These are phyloP conservation scores for Plutella xylostella DNA, from an alignment of 2,888 invertebrate genomes.

Conservation along the genomic window DNA sequence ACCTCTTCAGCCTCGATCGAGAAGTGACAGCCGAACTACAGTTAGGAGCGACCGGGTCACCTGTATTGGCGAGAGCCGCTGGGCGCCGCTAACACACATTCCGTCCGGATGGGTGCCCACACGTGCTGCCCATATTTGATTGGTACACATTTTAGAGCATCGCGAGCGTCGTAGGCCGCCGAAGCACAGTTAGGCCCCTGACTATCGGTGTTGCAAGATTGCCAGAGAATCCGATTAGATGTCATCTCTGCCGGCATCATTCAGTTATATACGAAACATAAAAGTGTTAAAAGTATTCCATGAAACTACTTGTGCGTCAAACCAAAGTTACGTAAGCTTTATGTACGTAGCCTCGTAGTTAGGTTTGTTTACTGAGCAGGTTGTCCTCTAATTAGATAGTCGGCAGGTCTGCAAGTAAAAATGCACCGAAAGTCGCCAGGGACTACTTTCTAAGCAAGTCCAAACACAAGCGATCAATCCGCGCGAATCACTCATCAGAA, in stretches of 20 bases:
- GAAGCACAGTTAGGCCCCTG: too few species aligned
- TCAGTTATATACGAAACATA: too few species aligned
- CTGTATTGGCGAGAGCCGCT: constrained; percentile 32
- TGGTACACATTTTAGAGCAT: too few species aligned
- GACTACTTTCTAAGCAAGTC: constrained; percentile 57
- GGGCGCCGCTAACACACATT: constrained; percentile 40
- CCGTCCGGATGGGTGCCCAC: constrained; percentile 29
- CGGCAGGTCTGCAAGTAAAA: constrained; percentile 40
- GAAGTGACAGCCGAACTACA: constrained; percentile 55
- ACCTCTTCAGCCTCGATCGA: constrained; percentile 50
- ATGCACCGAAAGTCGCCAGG: constrained; percentile 38
- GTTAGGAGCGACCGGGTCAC: constrained; percentile 61
- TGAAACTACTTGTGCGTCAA: too few species aligned
- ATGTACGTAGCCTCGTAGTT: too few species aligned
- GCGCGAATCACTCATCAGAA: constrained; percentile 61
- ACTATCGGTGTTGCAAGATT: too few species aligned
- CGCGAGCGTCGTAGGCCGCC: too few species aligned
- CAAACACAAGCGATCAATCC: constrained; percentile 56
- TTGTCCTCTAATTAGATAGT: constrained; percentile 44
- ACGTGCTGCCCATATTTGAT: background rate
- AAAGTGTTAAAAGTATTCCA: too few species aligned
- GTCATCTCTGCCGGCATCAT: too few species aligned
- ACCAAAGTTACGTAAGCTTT: too few species aligned
- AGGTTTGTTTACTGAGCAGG: constrained; percentile 30
- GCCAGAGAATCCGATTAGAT: too few species aligned